Evolutionary conservation across 2,888 invertebrate genomes (phyloP).

Genomic region (Pediacus dermestoides): DNA sequence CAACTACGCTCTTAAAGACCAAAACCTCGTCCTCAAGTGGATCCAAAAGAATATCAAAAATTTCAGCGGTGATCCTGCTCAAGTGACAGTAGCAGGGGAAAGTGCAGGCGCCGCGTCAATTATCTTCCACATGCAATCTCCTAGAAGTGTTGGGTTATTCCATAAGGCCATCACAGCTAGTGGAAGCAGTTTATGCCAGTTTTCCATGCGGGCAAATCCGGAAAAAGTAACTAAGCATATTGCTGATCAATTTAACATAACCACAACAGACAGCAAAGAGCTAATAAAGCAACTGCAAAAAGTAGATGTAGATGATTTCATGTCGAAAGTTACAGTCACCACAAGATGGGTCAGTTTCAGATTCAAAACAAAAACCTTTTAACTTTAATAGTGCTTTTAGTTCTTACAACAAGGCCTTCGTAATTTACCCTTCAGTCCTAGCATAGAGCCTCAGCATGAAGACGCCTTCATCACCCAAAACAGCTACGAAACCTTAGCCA

Average conservation of each 20-base stretch:
- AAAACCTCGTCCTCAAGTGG: slow-evolving; percentile 32
- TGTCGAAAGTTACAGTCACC: slow-evolving; percentile 8
- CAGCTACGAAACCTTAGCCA: slow-evolving; percentile 27
- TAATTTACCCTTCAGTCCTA: slow-evolving; percentile 35
- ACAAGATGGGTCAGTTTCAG: not conserved
- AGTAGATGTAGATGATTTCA: slow-evolving; percentile 25
- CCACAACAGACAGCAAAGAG: slow-evolving; percentile 22
- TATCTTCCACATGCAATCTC: slow-evolving; percentile 27
- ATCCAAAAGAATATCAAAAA: slow-evolving; percentile 29
- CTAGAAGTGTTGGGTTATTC: slow-evolving; percentile 34
- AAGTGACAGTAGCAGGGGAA: slow-evolving; percentile 33
- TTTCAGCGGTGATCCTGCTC: slow-evolving; percentile 34
- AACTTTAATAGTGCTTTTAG: not conserved
- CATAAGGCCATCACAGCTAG: slow-evolving; percentile 41
- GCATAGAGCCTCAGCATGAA: slow-evolving; percentile 36
- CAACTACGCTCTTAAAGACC: slow-evolving; percentile 39
- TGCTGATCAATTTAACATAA: slow-evolving; percentile 29
- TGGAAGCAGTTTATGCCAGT: slow-evolving; percentile 40
- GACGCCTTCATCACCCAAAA: slow-evolving; percentile 35
- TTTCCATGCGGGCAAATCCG: slow-evolving; percentile 32
- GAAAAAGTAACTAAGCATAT: slow-evolving; percentile 31
- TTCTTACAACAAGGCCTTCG: not conserved
- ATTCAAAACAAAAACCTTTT: not conserved
- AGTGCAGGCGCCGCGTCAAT: slow-evolving; percentile 36
- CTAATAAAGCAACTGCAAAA: slow-evolving; percentile 33